Conservation (phyloP, 1,140 invertebrate species). For the Wiebesia pumilae region DNA sequence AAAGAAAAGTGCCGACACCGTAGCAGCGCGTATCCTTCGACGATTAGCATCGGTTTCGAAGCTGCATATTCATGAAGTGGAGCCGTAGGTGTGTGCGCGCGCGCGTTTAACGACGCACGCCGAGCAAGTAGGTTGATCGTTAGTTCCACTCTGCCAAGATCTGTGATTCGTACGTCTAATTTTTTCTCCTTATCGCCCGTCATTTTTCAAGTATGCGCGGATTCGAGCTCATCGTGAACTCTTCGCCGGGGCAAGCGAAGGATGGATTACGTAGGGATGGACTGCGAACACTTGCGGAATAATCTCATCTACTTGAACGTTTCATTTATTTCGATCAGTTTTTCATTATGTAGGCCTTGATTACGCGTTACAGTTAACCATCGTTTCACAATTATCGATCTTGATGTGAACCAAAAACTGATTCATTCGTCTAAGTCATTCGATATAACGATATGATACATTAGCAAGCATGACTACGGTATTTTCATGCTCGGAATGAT, state of each 20-base stretch:
- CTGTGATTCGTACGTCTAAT: not conserved
- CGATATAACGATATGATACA: not conserved
- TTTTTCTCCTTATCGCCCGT: not conserved
- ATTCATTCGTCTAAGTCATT: not conserved
- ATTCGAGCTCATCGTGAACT: not conserved
- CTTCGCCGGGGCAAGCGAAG: not conserved
- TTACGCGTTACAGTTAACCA: not conserved
- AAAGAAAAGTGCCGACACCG: too few relatives aligned
- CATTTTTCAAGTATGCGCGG: not conserved
- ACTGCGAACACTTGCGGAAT: not conserved
- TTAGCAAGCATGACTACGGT: not conserved
- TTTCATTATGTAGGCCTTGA: not conserved
- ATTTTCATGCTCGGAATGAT: not conserved
- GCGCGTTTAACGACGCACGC: conserved; percentile 19
- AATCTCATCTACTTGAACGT: not conserved
- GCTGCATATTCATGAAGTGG: conserved; percentile 48
- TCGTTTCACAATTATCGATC: not conserved
- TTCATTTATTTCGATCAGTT: not conserved
- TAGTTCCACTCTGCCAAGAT: conserved; percentile 45
- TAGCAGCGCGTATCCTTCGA: not conserved
- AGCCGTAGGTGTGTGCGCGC: not conserved
- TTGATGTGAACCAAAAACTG: not conserved
- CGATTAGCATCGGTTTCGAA: conserved; percentile 29
- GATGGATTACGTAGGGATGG: not conserved
- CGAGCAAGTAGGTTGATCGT: conserved; percentile 62